Conservation (phyloP, 2,797 vertebrate species). For the Odontamblyopus rebecca region DNA sequence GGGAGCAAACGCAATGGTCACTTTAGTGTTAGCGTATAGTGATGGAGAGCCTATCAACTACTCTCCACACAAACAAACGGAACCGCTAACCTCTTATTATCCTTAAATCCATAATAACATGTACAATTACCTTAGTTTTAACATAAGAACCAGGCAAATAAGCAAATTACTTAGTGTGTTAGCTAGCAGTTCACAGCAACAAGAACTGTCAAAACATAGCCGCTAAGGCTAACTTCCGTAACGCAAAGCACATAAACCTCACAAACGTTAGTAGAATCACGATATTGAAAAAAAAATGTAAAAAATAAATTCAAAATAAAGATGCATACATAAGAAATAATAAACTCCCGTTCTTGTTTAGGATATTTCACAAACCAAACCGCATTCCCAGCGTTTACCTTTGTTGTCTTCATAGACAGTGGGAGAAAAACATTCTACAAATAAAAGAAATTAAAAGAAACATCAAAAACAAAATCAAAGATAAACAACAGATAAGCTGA, state of each 20-base stretch:
- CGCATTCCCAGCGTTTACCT: slow-evolving; percentile 44
- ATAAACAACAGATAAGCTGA: background rate
- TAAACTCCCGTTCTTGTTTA: slow-evolving; percentile 36
- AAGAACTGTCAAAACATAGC: slow-evolving; percentile 54
- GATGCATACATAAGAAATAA: slow-evolving; percentile 43
- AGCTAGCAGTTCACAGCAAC: slow-evolving; percentile 36
- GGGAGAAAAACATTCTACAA: slow-evolving; percentile 8
- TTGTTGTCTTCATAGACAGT: slow-evolving; percentile 39
- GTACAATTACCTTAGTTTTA: background rate
- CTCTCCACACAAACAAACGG: background rate
- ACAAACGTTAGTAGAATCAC: slow-evolving; percentile 36
- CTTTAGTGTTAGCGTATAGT: background rate
- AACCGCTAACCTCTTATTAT: background rate
- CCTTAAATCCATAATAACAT: background rate
- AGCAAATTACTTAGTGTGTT: slow-evolving; percentile 17
- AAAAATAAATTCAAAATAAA: slow-evolving; percentile 20
- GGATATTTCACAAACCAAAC: slow-evolving; percentile 26
- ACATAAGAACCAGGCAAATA: background rate
- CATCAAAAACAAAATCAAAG: background rate
- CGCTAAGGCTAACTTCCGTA: slow-evolving; percentile 35
- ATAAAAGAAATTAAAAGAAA: background rate
- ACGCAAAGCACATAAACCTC: background rate
- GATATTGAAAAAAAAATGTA: slow-evolving; percentile 16
- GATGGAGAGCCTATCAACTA: too few species aligned
- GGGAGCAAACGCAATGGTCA: background rate